A percentile compares a stretch with the other conserved stretches of the same genome.
phyloP scores from a whole-genome alignment of 2,113 vertebrate species.

The Chionomys nivalis region DNA sequence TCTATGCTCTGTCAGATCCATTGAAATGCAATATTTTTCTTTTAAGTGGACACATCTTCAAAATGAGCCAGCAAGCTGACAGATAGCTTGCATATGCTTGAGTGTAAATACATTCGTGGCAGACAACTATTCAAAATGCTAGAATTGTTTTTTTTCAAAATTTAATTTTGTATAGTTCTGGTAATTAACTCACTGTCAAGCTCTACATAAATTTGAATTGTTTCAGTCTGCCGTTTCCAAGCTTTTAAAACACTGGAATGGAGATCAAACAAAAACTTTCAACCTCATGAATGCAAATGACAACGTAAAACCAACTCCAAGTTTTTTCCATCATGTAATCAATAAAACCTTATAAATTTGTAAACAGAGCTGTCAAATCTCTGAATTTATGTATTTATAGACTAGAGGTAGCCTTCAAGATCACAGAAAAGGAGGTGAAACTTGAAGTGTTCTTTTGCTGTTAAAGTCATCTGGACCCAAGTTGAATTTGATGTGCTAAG shows the following conservation, averaged over 20 bases:
- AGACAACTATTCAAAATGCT: constrained; percentile 66
- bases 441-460: not conserved
- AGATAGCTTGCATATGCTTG: constrained; percentile 77
- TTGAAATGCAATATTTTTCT: constrained; percentile 81
- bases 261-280: constrained; percentile 75
- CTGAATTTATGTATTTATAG: not conserved
- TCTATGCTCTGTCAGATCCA: constrained; percentile 60
- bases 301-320: constrained; percentile 43
- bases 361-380: constrained; percentile 67
- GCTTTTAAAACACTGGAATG: constrained; percentile 61
- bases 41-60: constrained; percentile 75
- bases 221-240: constrained; percentile 64
- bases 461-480: constrained; percentile 37
- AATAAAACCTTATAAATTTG: constrained; percentile 69
- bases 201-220: constrained; percentile 77
- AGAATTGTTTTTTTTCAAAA: constrained; percentile 71
- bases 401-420: constrained; percentile 39
- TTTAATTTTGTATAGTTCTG: constrained; percentile 75
- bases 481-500: constrained; percentile 2
- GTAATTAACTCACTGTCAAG: constrained; percentile 79
- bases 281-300: constrained; percentile 63
- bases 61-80: constrained; percentile 69
- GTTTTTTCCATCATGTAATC: constrained; percentile 61
- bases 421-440: not conserved
- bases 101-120: constrained; percentile 61